phyloP scores from a whole-genome alignment of 2,113 vertebrate species.

The Melozone crissalis region DNA sequence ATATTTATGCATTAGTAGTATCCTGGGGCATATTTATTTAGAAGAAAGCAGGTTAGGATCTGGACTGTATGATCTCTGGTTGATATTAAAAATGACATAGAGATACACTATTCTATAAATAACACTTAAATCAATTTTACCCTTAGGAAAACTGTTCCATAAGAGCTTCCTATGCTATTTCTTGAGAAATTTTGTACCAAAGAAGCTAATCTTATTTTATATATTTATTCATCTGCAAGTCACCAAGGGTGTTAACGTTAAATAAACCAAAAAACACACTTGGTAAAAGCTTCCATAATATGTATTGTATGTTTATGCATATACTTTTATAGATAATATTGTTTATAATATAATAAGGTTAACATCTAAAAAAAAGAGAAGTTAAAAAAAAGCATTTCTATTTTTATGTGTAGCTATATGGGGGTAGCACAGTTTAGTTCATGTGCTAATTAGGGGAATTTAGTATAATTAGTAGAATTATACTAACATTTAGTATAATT shows the following conservation, averaged over 20 bases:
- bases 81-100: neutral
- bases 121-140: neutral
- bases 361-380: neutral
- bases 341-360: neutral
- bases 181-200: neutral
- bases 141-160: neutral
- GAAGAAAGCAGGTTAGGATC: neutral
- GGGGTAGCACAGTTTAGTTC: neutral
- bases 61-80: neutral
- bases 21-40: neutral
- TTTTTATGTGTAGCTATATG: neutral
- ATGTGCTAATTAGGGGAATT: neutral
- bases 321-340: neutral
- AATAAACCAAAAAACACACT: neutral
- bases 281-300: neutral
- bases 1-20: neutral
- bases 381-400: fast-evolving
- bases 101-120: neutral
- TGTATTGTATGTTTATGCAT: neutral
- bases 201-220: neutral
- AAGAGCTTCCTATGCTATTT: neutral
- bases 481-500: neutral
- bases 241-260: neutral
- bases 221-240: neutral
- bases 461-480: neutral